A percentile compares a stretch with the other conserved stretches of the same genome.
phyloP scores from a whole-genome alignment of 2,113 vertebrate genomes.

The Chionomys nivalis region DNA sequence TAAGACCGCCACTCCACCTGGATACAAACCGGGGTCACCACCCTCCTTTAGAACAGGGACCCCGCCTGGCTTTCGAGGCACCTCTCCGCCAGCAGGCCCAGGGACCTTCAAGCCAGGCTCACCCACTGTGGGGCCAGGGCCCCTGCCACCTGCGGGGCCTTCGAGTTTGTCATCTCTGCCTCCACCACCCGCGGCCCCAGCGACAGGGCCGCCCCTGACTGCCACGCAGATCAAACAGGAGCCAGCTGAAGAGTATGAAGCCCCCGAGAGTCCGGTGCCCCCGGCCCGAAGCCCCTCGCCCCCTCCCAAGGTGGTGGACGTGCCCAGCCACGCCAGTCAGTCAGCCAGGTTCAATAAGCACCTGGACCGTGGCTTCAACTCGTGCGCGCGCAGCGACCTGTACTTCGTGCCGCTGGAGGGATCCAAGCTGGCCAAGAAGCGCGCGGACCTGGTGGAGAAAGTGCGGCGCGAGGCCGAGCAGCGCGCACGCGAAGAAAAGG shows the following conservation, averaged over 20 bases:
- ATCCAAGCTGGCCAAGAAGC: conserved; percentile 98
- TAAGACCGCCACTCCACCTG: conserved; percentile 83
- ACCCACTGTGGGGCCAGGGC: conserved; percentile 80
- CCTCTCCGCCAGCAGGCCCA: conserved; percentile 82
- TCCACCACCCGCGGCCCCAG: conserved; percentile 27
- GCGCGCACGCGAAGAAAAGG: conserved; percentile 95
- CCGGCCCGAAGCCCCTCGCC: conserved; percentile 95
- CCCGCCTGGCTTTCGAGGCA: conserved; percentile 84
- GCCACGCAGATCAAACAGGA: conserved; percentile 95
- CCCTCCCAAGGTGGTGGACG: conserved; percentile 95
- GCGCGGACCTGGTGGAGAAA: conserved; percentile 95
- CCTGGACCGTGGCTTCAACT: conserved; percentile 96
- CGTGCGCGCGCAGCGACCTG: conserved; percentile 96
- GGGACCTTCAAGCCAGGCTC: conserved; percentile 85
- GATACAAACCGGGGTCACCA: conserved; percentile 84
- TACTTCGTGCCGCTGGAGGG: conserved; percentile 97
- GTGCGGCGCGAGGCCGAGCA: conserved; percentile 97
- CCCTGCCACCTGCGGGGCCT: conserved; percentile 89
- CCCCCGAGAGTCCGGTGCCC: conserved; percentile 91
- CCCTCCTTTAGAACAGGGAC: conserved; percentile 85
- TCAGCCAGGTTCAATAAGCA: conserved; percentile 98
- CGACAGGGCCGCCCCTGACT: conserved; percentile 83
- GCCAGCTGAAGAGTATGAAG: conserved; percentile 90
- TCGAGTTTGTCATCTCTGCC: conserved; percentile 85
- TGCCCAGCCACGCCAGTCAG: conserved; percentile 98